Base-by-base conservation (phyloP, 2,888 invertebrate genomes). In the Nebria salina region DNA sequence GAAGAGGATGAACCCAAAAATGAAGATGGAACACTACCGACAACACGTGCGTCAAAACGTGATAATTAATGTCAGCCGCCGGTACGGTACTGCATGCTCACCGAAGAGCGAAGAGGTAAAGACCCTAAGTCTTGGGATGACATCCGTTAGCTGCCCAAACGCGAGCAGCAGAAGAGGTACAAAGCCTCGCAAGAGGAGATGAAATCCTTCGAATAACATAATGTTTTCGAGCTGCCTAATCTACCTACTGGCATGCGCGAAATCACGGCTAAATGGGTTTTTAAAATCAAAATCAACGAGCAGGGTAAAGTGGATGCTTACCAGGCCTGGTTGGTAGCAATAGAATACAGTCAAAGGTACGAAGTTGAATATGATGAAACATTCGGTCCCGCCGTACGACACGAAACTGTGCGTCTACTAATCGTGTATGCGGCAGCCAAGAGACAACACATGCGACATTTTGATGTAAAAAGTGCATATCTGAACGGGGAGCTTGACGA, bases 241-340 rank as follows among this genome's bases (percentile, higher is more conserved):
- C 13, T 66, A 20, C 15, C 66, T 15, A 13, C 66, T 13, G 66
- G 66, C 13, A 66, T 7, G 13, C 66, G 66, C 66, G 13, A 5
- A 66, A 66, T 66, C 66, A 66, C 66, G 11, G 66, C 66, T 13
- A 66, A 66, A 66, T 66, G 66, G 66, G 66, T 66, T 66, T 66
- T 66, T 66, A 66, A 66, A 66, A 66, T 13, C 66, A 66, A 66
- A 66, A 66, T 13, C 20, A 66, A 66, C 66, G 66, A 66, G 66
- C 66, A 66, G 6, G 66, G 66, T 5, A 13, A 66, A 13, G 66
- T 66, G 66, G 66, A 66, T 4, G 11, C 66, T 13, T 66, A 66
- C 13, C 4, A 66, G 11, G 66, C 66, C 11, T 13, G 66, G 66
- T 66, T 66, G 66, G 66, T 66, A 13, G 13, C 66, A 13, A 66